A percentile compares a stretch with the other conserved stretches of the same genome.
These are phyloP conservation scores for Drosophila lutescens DNA, from an alignment of 2,888 invertebrate species.

Conservation along the genomic window DNA sequence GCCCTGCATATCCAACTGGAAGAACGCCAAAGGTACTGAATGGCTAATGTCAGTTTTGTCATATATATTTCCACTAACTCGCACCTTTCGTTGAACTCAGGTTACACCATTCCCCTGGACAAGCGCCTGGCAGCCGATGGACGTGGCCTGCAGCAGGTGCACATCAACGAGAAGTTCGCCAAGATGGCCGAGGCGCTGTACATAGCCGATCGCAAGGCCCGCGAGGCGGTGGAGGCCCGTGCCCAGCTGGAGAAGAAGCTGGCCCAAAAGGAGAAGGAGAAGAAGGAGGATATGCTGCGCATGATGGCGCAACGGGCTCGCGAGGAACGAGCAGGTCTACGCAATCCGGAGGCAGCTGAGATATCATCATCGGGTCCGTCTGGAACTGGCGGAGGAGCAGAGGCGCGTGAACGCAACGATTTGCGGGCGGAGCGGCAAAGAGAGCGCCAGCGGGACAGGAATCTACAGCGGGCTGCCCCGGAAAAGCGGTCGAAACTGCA, in stretches of 20 bases:
- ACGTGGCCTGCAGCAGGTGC: conserved; percentile 97
- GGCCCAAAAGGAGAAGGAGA: conserved; percentile 99
- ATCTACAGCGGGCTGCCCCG: conserved; percentile 96
- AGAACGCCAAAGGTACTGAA: conserved; percentile 92
- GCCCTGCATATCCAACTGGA: conserved; percentile 99
- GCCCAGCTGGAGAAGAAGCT: conserved; percentile 97
- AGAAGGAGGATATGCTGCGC: conserved; percentile 97
- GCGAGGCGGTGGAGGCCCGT: conserved; percentile 98
- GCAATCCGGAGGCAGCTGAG: conserved; percentile 83
- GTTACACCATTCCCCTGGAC: conserved; percentile 97
- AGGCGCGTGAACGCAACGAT: conserved; percentile 92
- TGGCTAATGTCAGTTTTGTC: too few relatives aligned
- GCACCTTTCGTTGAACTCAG: conserved; percentile 10
- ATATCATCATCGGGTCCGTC: conserved; percentile 79
- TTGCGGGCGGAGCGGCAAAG: conserved; percentile 95
- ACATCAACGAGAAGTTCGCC: conserved; percentile 99
- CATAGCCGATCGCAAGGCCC: conserved; percentile 98
- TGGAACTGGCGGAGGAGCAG: conserved; percentile 52
- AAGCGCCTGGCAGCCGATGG: conserved; percentile 99
- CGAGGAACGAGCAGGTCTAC: conserved; percentile 94
- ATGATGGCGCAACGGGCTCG: conserved; percentile 97
- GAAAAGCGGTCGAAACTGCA: conserved; percentile 96
- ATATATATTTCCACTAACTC: background rate
- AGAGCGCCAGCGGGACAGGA: conserved; percentile 96
- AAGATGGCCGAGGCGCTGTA: conserved; percentile 98